Evolutionary conservation across 2,888 invertebrate genomes (phyloP).

Genomic region (Cosmia pyralina): DNA sequence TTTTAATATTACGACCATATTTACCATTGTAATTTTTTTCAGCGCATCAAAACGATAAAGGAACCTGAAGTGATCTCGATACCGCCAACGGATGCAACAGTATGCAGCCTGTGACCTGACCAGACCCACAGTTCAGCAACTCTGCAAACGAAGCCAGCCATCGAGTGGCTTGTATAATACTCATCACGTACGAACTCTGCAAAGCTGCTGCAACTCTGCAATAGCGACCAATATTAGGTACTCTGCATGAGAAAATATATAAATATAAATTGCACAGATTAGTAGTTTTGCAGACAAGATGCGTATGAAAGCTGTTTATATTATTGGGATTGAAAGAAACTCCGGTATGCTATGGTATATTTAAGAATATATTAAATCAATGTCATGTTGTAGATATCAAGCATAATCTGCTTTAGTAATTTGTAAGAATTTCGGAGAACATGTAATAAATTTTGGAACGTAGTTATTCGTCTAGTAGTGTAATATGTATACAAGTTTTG

Average conservation of each 20-base stretch:
- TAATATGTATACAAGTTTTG: conserved; percentile 14
- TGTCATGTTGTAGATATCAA: conserved; percentile 15
- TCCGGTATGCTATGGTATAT: conserved; percentile 43
- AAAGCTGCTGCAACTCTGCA: conserved; percentile 27
- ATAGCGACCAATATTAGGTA: not conserved
- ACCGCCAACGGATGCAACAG: conserved; percentile 80
- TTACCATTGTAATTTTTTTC: conserved; percentile 33
- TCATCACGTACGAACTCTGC: conserved; percentile 12
- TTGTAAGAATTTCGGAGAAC: conserved; percentile 6
- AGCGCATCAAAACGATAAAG: conserved; percentile 84
- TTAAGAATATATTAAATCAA: conserved; percentile 16
- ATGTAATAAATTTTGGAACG: too few species aligned
- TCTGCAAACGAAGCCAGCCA: conserved; percentile 73
- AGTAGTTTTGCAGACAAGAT: conserved; percentile 13
- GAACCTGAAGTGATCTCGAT: conserved; percentile 81
- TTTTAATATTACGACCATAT: not conserved
- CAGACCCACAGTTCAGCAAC: conserved; percentile 61
- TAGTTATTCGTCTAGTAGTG: not conserved
- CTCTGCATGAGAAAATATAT: not conserved
- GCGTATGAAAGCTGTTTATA: conserved; percentile 17
- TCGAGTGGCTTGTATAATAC: conserved; percentile 86
- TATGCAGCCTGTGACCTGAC: conserved; percentile 87
- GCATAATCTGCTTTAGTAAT: conserved; percentile 12
- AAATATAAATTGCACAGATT: conserved; percentile 7
- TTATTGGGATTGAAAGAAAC: conserved; percentile 41